These are phyloP conservation scores for Athetis lepigone DNA, from an alignment of 2,888 invertebrate genomes.

Conservation along the genomic window DNA sequence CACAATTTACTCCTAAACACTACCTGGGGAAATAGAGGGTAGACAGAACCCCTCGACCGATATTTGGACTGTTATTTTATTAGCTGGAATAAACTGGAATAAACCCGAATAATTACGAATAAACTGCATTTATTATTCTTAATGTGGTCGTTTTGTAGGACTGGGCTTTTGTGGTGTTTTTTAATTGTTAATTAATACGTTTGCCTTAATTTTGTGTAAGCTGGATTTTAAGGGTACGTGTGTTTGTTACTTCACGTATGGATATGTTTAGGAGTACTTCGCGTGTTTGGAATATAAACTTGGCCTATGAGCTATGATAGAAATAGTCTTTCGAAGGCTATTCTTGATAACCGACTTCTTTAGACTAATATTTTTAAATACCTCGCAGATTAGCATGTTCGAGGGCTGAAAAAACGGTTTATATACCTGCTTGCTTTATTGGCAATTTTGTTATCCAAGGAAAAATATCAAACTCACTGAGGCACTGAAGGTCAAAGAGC, in stretches of 20 bases:
- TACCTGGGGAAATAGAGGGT: slow-evolving; percentile 66
- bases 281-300: background rate
- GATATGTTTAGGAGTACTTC: background rate
- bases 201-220: slow-evolving; percentile 8
- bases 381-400: no score
- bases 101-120: slow-evolving; percentile 52
- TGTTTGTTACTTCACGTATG: background rate
- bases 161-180: slow-evolving; percentile 45
- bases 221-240: slow-evolving; percentile 7
- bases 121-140: slow-evolving; percentile 59
- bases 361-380: no score
- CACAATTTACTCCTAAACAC: slow-evolving; percentile 70
- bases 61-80: slow-evolving; percentile 65
- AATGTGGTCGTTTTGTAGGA: slow-evolving; percentile 47
- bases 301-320: no score
- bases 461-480: background rate
- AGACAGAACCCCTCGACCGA: slow-evolving; percentile 50
- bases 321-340: no score
- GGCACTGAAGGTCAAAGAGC: background rate
- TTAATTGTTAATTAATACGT: slow-evolving; percentile 27
- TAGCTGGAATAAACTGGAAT: slow-evolving; percentile 39
- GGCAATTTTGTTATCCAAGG: no score
- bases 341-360: no score
- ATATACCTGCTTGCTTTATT: no score
- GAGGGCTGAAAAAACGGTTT: no score